Percentiles rank a stretch among this genome's conserved stretches.
phyloP scores from a whole-genome alignment of 2,888 invertebrate genomes.

The Hemicrepidius hirtus region DNA sequence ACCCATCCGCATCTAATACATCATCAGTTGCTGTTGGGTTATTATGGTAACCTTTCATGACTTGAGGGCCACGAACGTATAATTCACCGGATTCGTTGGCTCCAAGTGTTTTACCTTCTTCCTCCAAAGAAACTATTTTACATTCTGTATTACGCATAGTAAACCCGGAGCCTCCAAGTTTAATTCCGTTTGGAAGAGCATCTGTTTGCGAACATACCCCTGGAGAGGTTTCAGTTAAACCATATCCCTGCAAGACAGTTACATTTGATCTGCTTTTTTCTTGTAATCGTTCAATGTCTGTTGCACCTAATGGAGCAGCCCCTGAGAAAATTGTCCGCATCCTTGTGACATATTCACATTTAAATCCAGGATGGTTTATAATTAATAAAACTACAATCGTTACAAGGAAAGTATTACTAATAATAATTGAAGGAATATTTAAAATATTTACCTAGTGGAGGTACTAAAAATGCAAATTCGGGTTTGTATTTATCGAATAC shows the following conservation, averaged over 20 bases:
- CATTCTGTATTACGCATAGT: conserved; percentile 79
- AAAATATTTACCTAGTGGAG: conserved; percentile 85
- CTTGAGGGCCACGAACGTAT: conserved; percentile 84
- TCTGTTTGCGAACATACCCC: conserved; percentile 43
- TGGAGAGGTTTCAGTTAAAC: conserved; percentile 83
- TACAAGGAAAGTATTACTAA: no score
- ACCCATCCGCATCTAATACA: conserved; percentile 80
- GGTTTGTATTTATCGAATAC: conserved; percentile 79
- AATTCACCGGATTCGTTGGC: conserved; percentile 80
- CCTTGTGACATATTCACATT: conserved; percentile 74
- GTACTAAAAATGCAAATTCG: conserved; percentile 82
- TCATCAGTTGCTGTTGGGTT: conserved; percentile 83
- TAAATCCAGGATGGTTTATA: conserved; percentile 77
- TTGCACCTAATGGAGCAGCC: conserved; percentile 80
- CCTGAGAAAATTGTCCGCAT: conserved; percentile 77
- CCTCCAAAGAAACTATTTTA: conserved; percentile 76
- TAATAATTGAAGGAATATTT: no score
- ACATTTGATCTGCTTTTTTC: conserved; percentile 68
- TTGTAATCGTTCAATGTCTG: conserved; percentile 75
- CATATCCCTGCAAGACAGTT: conserved; percentile 74
- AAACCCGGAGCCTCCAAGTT: conserved; percentile 67
- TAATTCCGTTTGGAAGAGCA: conserved; percentile 31
- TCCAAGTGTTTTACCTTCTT: conserved; percentile 60
- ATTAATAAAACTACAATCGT: conserved; percentile 81
- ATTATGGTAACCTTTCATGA: conserved; percentile 84